Evolutionary conservation across 2,888 invertebrate genomes (phyloP).

Genomic region (Axea sp.): DNA sequence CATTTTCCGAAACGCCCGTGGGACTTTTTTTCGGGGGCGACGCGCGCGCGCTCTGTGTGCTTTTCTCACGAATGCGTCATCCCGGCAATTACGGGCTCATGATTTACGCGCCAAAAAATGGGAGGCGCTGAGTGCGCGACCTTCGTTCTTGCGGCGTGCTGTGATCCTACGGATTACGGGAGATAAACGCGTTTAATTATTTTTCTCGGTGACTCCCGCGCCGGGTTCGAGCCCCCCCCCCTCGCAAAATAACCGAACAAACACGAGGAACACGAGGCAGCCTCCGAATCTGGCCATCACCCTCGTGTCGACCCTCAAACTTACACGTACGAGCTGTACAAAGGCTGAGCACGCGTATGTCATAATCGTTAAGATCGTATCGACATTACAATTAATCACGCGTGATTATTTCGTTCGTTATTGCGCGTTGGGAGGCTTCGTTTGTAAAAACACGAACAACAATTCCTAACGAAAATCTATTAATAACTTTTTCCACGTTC

Average conservation of each 20-base stretch:
- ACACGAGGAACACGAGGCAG: conserved; percentile 44
- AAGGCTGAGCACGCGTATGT: conserved; percentile 26
- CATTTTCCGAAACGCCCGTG: conserved; percentile 16
- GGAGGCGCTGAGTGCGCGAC: conserved; percentile 27
- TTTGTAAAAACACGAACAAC: neutral
- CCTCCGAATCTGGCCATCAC: conserved; percentile 36
- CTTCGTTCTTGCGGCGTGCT: conserved; percentile 30
- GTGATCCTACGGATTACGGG: conserved; percentile 54
- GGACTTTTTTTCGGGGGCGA: conserved; percentile 11
- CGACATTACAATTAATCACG: conserved; percentile 47
- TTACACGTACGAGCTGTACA: conserved; percentile 36
- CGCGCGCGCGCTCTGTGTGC: conserved; percentile 6
- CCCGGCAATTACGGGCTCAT: conserved; percentile 41
- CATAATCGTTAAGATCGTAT: conserved; percentile 43
- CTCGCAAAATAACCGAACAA: conserved; percentile 50
- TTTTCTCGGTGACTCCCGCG: conserved; percentile 40
- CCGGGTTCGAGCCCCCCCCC: conserved; percentile 15
- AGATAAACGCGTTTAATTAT: conserved; percentile 62
- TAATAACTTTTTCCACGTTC: no score
- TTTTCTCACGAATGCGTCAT: conserved; percentile 49
- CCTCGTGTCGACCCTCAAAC: conserved; percentile 37
- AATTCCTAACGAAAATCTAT: no score
- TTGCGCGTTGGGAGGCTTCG: conserved; percentile 32
- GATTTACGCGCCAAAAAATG: conserved; percentile 46
- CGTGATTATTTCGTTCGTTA: conserved; percentile 18